A percentile compares a stretch with the other conserved stretches of the same genome.
Conservation (phyloP, 2,797 vertebrate species). For the Tragelaphus oryx region DNA sequence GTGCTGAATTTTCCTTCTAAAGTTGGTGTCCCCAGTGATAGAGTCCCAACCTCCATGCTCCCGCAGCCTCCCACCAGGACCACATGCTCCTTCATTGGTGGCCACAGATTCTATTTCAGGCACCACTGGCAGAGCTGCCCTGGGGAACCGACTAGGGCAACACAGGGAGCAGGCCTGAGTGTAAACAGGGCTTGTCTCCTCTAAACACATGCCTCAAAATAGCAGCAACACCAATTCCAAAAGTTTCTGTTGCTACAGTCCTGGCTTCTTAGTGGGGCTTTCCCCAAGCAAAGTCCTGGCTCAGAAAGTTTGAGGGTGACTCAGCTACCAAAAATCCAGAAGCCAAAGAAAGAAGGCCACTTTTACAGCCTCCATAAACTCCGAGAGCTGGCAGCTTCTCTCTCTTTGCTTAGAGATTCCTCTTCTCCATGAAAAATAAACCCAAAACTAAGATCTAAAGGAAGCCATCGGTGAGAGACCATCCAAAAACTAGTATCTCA, state of each 20-base stretch:
- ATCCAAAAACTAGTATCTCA: not conserved
- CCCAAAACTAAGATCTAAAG: not conserved
- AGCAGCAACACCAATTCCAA: conserved; percentile 11
- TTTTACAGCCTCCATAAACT: not conserved
- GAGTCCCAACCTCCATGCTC: not conserved
- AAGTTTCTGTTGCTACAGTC: not conserved
- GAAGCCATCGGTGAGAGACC: not conserved
- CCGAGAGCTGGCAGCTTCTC: not conserved
- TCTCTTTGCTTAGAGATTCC: not conserved
- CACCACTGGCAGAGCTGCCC: not conserved
- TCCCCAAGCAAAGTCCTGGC: conserved; percentile 36
- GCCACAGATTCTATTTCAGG: conserved; percentile 43
- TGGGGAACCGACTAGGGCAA: not conserved
- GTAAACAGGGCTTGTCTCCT: not conserved
- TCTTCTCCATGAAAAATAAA: not conserved
- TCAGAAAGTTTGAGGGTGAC: conserved; percentile 16
- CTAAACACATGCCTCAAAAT: conserved; percentile 45
- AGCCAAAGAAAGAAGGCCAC: not conserved
- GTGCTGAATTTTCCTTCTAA: not conserved
- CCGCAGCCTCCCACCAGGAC: not conserved
- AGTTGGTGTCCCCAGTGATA: not conserved
- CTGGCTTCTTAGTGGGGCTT: conserved; percentile 33
- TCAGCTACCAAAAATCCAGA: conserved; percentile 34
- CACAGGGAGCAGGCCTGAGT: not conserved
- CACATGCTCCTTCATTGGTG: not conserved